Evolutionary conservation across 2,797 vertebrate species (phyloP).

Genomic region (Premnoplex brunnescens): DNA sequence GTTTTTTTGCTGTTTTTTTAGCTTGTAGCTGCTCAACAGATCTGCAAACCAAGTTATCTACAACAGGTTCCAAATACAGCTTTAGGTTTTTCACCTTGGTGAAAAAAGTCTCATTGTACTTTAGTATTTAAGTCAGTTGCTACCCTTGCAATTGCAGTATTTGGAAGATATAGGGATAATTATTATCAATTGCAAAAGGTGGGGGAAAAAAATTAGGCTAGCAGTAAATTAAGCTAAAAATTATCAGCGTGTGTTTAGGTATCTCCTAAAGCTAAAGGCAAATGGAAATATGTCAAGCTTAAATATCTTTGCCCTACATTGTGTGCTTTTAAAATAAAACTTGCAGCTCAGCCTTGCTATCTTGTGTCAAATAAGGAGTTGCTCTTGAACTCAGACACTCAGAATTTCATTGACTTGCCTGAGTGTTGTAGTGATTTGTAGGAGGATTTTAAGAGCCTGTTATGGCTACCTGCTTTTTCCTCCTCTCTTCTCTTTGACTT

Average conservation of each 20-base stretch:
- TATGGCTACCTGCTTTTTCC: background rate
- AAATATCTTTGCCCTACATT: background rate
- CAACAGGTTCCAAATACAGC: background rate
- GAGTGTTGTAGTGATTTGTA: background rate
- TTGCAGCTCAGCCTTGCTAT: background rate
- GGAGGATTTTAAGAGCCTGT: background rate
- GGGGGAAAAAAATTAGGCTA: background rate
- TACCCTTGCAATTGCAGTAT: background rate
- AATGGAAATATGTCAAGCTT: background rate
- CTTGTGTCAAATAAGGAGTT: background rate
- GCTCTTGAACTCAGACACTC: background rate
- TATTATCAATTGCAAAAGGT: background rate
- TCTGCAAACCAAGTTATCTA: background rate
- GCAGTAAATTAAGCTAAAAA: background rate
- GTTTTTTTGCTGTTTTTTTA: background rate
- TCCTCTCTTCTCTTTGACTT: background rate
- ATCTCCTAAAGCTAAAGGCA: background rate
- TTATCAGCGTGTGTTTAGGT: rapidly evolving
- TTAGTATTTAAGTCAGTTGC: background rate
- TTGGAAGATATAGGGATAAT: background rate
- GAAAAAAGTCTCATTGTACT: background rate
- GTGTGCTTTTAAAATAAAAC: background rate
- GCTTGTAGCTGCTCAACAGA: background rate
- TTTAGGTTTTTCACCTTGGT: background rate
- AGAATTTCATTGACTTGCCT: background rate